A percentile compares a stretch with the other conserved stretches of the same genome.
phyloP scores from a whole-genome alignment of 2,888 invertebrate genomes.

The Mantis religiosa region DNA sequence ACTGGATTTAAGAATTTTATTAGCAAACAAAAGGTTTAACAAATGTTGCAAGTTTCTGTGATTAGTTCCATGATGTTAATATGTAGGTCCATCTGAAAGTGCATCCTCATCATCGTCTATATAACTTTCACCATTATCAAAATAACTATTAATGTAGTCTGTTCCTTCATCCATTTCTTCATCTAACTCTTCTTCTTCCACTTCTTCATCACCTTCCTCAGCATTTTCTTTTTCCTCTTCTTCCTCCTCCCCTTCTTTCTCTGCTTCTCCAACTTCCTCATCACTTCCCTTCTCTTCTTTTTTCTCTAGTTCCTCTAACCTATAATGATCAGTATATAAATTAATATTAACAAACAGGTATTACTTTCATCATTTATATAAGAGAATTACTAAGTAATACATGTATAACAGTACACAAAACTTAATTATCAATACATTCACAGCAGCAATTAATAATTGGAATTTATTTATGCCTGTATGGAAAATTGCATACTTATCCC shows the following conservation, averaged over 20 bases:
- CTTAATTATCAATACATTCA: no score
- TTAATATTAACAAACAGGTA: no score
- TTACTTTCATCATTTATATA: no score
- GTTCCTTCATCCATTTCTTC: conserved; percentile 87
- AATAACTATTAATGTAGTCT: conserved; percentile 82
- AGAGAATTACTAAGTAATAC: no score
- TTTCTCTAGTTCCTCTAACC: conserved; percentile 64
- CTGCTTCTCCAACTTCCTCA: conserved; percentile 47
- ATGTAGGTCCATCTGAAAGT: conserved; percentile 77
- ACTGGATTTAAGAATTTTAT: background rate
- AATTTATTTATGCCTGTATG: no score
- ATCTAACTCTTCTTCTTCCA: conserved; percentile 53
- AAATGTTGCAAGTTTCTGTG: background rate
- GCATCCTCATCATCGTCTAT: conserved; percentile 80
- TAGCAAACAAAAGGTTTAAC: background rate
- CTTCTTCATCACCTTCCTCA: conserved; percentile 55
- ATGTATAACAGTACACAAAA: no score
- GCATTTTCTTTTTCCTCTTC: conserved; percentile 55
- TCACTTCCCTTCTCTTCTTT: conserved; percentile 47
- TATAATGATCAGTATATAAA: background rate
- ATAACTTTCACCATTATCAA: conserved; percentile 82
- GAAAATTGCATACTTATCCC: no score
- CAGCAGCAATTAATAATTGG: no score
- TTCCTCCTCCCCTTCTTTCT: conserved; percentile 47
- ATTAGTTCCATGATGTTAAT: conserved; percentile 44